Conservation (phyloP, 2,797 vertebrate species). For the Delichon dasypus region DNA sequence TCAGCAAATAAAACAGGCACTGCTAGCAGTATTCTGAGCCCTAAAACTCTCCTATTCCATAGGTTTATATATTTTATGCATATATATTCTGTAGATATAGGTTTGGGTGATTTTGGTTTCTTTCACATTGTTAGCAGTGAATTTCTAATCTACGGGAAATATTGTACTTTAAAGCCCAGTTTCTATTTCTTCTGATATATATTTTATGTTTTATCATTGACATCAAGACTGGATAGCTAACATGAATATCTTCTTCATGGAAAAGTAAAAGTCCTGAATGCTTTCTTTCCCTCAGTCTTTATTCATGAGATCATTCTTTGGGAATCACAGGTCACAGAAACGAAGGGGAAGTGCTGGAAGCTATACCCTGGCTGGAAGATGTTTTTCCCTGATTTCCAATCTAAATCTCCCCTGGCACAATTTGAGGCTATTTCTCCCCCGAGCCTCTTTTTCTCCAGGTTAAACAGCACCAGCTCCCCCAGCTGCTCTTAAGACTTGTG, state of each 20-base stretch:
- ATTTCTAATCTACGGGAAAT: neutral
- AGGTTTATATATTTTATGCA: neutral
- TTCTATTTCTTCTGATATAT: neutral
- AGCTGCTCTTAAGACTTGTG: neutral
- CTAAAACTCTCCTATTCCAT: neutral
- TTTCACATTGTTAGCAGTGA: neutral
- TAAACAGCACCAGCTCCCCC: neutral
- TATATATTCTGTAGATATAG: neutral
- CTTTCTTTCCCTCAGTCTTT: neutral
- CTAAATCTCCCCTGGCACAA: neutral
- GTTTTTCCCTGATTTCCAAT: neutral
- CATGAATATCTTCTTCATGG: neutral
- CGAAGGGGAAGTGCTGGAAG: neutral
- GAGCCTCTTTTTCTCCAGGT: neutral
- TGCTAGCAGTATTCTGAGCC: neutral
- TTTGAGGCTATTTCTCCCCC: neutral
- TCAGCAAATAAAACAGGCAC: neutral
- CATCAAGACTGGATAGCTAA: neutral
- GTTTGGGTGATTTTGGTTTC: fast-evolving
- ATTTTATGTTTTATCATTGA: neutral
- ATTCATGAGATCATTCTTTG: neutral
- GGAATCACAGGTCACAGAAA: neutral
- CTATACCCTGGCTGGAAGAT: neutral
- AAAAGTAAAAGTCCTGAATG: neutral
- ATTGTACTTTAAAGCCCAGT: neutral